These are phyloP conservation scores for Ephialtes manifestator DNA, from an alignment of 2,888 invertebrate genomes.

Conservation along the genomic window DNA sequence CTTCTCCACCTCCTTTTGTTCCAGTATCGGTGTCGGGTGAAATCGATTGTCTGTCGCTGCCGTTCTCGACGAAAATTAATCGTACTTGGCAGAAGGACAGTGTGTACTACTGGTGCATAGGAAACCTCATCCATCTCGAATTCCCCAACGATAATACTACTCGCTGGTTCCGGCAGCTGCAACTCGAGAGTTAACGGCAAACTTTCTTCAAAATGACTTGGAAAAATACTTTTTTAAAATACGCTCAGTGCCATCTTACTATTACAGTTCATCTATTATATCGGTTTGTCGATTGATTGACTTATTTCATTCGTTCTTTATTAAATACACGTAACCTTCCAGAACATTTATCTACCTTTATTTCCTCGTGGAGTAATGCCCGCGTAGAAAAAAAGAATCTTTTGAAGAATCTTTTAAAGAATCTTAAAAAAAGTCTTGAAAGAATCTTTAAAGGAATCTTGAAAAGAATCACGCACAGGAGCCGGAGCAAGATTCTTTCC, in stretches of 20 bases:
- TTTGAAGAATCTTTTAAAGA: too few species aligned
- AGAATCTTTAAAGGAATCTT: too few species aligned
- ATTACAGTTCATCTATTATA: background rate
- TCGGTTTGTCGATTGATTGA: background rate
- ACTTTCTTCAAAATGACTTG: background rate
- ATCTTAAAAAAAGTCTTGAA: too few species aligned
- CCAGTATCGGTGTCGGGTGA: constrained; percentile 33
- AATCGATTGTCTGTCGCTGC: constrained; percentile 44
- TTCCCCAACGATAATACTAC: constrained; percentile 44
- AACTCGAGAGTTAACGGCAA: constrained; percentile 24
- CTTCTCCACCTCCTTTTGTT: constrained; percentile 15
- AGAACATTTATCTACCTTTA: background rate
- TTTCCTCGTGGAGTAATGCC: too few species aligned
- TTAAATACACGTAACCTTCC: background rate
- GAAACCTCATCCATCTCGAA: constrained; percentile 44
- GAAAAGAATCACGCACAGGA: too few species aligned
- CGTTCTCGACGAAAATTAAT: constrained; percentile 42
- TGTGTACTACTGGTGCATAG: background rate
- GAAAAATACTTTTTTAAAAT: background rate
- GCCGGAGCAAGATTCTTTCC: too few species aligned
- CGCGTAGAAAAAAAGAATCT: too few species aligned
- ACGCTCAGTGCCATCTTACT: background rate
- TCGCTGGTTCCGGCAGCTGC: background rate
- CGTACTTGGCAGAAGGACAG: constrained; percentile 35
- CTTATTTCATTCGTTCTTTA: background rate